Percentiles rank a stretch among this genome's conserved stretches.
Conservation (phyloP, 2,888 invertebrate species). For the Adela reaumurella region DNA sequence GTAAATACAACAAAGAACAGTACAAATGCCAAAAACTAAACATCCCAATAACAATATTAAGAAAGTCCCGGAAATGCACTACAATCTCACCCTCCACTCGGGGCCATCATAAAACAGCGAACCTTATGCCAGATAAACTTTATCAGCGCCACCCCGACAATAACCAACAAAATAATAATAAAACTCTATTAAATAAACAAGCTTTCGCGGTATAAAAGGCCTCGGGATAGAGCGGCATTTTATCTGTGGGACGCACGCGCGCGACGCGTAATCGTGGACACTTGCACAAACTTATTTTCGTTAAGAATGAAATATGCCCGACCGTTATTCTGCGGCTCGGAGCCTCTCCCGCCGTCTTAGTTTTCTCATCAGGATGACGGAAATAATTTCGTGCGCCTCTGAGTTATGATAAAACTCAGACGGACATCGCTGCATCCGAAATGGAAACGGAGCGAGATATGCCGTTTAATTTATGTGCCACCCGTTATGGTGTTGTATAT, state of each 20-base stretch:
- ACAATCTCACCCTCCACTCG: not conserved
- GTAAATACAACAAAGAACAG: no score
- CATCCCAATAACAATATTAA: no score
- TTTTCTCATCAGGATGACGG: constrained; percentile 54
- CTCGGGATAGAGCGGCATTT: constrained; percentile 33
- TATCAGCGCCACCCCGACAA: not conserved
- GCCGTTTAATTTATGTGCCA: constrained; percentile 35
- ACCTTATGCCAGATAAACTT: not conserved
- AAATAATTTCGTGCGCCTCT: constrained; percentile 56
- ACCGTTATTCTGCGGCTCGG: constrained; percentile 52
- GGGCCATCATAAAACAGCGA: not conserved
- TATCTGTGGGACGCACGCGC: constrained; percentile 52
- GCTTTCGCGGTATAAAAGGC: not conserved
- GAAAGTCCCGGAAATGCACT: no score
- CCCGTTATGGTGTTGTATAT: not conserved
- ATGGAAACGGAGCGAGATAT: constrained; percentile 53
- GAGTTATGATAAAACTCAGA: constrained; percentile 56
- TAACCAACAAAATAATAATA: not conserved
- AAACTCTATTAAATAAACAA: not conserved
- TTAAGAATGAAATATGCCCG: constrained; percentile 55
- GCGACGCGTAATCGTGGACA: constrained; percentile 24
- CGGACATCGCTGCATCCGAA: constrained; percentile 55
- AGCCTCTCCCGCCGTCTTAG: constrained; percentile 52
- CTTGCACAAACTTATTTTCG: constrained; percentile 54
- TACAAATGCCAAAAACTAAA: no score